A percentile compares a stretch with the other conserved stretches of the same genome.
Conservation (phyloP, 2,888 invertebrate genomes). For the Epinotia demarniana region DNA sequence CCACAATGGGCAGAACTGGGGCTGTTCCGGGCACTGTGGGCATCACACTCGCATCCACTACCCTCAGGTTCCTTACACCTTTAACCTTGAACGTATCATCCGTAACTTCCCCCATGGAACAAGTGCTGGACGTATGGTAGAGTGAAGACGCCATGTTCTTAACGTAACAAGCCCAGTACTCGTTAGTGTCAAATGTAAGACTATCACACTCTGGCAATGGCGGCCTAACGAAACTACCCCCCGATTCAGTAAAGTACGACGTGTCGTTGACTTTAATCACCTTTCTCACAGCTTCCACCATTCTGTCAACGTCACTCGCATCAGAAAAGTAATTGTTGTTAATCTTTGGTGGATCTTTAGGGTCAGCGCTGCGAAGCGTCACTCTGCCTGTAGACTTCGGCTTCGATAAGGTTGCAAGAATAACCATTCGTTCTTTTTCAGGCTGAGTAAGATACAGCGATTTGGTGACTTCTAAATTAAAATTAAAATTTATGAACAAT, state of each 20-base stretch:
- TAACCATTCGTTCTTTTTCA: constrained; percentile 13
- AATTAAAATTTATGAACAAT: constrained; percentile 9
- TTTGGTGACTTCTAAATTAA: constrained; percentile 5
- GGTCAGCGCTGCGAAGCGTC: constrained; percentile 22
- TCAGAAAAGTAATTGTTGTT: constrained; percentile 84
- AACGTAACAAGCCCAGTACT: constrained; percentile 41
- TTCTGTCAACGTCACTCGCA: constrained; percentile 71
- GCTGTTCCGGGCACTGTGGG: constrained; percentile 16
- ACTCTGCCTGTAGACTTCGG: constrained; percentile 30
- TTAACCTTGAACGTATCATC: constrained; percentile 18
- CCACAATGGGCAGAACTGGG: background rate
- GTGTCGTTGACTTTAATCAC: constrained; percentile 20
- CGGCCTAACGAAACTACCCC: constrained; percentile 10
- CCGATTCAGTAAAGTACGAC: constrained; percentile 4
- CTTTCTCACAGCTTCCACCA: constrained; percentile 61
- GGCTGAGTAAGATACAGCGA: constrained; percentile 1
- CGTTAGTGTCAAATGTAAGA: constrained; percentile 9
- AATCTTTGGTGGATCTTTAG: constrained; percentile 73
- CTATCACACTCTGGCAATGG: constrained; percentile 27
- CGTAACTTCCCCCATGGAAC: constrained; percentile 38
- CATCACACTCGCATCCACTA: constrained; percentile 40
- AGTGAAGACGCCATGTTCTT: constrained; percentile 10
- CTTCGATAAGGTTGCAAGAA: background rate
- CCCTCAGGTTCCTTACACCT: constrained; percentile 31
- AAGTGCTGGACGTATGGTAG: constrained; percentile 23